Evolutionary conservation across 2,797 vertebrate genomes (phyloP), one percentile per base, ranked within the genome.

Genomic region (Coilia nasus): DNA sequence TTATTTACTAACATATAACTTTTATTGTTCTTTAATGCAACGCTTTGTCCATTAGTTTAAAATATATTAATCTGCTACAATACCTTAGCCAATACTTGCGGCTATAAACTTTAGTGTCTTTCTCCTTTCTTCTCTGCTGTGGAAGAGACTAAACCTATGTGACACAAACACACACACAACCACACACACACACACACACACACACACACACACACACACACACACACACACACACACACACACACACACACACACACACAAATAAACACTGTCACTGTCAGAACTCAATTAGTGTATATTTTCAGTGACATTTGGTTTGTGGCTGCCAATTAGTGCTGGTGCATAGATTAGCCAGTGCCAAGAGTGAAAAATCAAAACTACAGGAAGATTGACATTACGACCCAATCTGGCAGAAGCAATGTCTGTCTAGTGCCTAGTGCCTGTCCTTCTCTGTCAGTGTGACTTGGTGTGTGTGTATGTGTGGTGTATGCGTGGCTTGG

Each of bases 151-250:
- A 41, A 5, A 2, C 35, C 35, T 41, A 41, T 41, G 35, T 41
- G 35, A 64, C 86, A 87, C 25, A 82, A 9, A 35, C 75, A 50
- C 57, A 47, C 44, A 82, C 23, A 59, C 50, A 80, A 23, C 57
- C 17, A 80, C 78, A 57, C 56, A 78, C 44, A 54, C 62, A 54
- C 28, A 50, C 67, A 35, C 47, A 35, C 19, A 6, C 25, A 75
- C 47, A 23, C 46, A 9, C 25, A 50, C 31, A 71, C 17, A 11
- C n/a, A 23, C n/a, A 25, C 60, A 23, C 47, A 64, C 64, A 9
- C 25, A 84, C 23, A n/a, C 9, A 57, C 6, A 57, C 3, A 75
- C 17, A 59, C 14, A 83, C 44, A 41, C 7, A 35, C 19, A 57
- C 46, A 35, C 59, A 25, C 67, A 47, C 2, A 19, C 41, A 50